A percentile compares a stretch with the other conserved stretches of the same genome.
These are phyloP conservation scores for Acomys russatus DNA, from an alignment of 2,797 vertebrate species.

Conservation along the genomic window DNA sequence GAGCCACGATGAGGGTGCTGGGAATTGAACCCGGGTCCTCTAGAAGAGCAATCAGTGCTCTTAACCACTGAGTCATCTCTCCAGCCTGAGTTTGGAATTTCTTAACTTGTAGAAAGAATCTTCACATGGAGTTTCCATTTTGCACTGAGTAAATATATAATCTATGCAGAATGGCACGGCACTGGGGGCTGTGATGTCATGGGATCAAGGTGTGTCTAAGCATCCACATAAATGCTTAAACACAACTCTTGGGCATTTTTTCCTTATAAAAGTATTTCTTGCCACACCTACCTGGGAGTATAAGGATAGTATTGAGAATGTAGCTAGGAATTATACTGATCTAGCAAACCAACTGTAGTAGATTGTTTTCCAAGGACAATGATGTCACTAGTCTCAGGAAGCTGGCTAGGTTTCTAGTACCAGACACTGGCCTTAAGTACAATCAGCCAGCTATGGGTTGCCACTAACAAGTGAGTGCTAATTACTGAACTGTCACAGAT, in stretches of 20 bases:
- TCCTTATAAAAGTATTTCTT: conserved; percentile 10
- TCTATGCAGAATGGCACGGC: background rate
- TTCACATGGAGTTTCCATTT: background rate
- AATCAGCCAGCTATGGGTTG: background rate
- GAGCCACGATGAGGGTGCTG: background rate
- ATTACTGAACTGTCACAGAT: background rate
- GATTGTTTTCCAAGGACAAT: background rate
- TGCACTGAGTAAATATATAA: background rate
- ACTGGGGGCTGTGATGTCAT: background rate
- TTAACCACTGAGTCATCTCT: background rate
- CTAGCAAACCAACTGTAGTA: background rate
- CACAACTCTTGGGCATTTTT: background rate
- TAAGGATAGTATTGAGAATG: background rate
- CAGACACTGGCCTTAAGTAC: background rate
- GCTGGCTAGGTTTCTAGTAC: background rate
- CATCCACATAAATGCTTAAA: background rate
- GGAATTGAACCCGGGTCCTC: background rate
- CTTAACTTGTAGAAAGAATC: background rate
- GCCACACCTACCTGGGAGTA: background rate
- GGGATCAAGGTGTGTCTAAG: background rate
- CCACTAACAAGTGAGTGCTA: background rate
- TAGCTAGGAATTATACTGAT: background rate
- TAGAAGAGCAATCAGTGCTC: background rate
- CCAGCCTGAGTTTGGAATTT: background rate
- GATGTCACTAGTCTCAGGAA: background rate